These are phyloP conservation scores for Trematomus bernacchii DNA, from an alignment of 2,797 vertebrate species.

Conservation along the genomic window DNA sequence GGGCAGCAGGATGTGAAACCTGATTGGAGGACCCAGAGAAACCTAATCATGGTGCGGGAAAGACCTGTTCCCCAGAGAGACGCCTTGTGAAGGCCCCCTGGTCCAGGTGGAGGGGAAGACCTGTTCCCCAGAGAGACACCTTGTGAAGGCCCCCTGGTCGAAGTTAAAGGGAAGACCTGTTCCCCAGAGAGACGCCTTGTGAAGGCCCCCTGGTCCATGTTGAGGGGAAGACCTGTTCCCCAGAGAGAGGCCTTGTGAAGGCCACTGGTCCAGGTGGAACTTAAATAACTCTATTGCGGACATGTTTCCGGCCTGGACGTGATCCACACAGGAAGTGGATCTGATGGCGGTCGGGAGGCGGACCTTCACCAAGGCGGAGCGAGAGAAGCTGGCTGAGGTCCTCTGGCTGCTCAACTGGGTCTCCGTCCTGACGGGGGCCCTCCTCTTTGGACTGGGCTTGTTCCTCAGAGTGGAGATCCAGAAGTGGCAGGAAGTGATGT, in stretches of 20 bases:
- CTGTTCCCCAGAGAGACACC: not conserved
- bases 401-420: constrained; percentile 93
- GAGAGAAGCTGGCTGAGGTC: constrained; percentile 89
- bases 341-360: constrained; percentile 90
- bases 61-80: not conserved
- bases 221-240: not conserved
- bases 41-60: too few species aligned
- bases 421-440: constrained; percentile 88
- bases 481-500: constrained; percentile 90
- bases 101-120: not conserved
- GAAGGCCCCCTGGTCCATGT: not conserved
- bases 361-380: constrained; percentile 88
- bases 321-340: not conserved
- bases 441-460: constrained; percentile 89
- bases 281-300: not conserved
- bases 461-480: constrained; percentile 91
- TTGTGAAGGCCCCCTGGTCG: not conserved
- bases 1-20: not conserved
- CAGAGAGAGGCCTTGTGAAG: not conserved
- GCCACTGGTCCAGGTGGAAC: not conserved
- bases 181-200: not conserved
- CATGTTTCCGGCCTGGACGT: constrained; percentile 34
- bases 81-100: not conserved
- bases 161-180: not conserved
- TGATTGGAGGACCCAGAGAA: not conserved